A percentile compares a stretch with the other conserved stretches of the same genome.
Evolutionary conservation across 2,888 invertebrate genomes (phyloP).

Genomic region (Myopa testacea): DNA sequence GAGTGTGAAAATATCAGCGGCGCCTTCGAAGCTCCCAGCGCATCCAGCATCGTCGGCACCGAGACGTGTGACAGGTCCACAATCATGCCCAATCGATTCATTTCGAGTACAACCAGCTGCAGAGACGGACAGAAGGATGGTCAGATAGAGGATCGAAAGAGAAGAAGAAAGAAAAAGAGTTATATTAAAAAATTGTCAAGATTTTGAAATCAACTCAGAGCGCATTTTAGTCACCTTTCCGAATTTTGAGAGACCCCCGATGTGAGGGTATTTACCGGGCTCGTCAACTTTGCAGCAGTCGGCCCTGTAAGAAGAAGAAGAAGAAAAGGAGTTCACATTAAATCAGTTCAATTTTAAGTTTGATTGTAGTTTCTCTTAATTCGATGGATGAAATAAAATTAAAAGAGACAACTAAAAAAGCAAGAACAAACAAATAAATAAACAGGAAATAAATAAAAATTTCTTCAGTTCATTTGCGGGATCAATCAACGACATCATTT

Average conservation of each 20-base stretch:
- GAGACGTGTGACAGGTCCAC: conserved; percentile 88
- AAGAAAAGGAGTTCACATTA: neutral
- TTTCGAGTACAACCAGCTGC: conserved; percentile 83
- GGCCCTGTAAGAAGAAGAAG: conserved; percentile 69
- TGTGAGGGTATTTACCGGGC: conserved; percentile 72
- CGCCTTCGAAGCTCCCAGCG: conserved; percentile 79
- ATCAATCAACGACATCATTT: conserved; percentile 15
- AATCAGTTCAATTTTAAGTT: too few species aligned
- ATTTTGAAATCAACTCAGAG: neutral
- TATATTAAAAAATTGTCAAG: neutral
- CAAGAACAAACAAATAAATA: neutral
- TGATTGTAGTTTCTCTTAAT: too few species aligned
- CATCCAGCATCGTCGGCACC: conserved; percentile 83
- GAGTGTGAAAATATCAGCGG: conserved; percentile 90
- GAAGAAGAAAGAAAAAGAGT: conserved; percentile 15
- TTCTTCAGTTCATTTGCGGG: neutral
- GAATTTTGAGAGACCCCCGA: conserved; percentile 74
- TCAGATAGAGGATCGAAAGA: neutral
- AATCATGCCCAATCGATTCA: conserved; percentile 91
- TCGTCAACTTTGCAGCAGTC: conserved; percentile 76
- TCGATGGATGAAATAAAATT: neutral
- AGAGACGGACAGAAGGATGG: conserved; percentile 22
- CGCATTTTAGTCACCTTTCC: conserved; percentile 71
- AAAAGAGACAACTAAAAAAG: neutral
- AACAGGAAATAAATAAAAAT: neutral